These are phyloP conservation scores for Tapera naevia DNA, from an alignment of 2,797 vertebrate species.

Conservation along the genomic window DNA sequence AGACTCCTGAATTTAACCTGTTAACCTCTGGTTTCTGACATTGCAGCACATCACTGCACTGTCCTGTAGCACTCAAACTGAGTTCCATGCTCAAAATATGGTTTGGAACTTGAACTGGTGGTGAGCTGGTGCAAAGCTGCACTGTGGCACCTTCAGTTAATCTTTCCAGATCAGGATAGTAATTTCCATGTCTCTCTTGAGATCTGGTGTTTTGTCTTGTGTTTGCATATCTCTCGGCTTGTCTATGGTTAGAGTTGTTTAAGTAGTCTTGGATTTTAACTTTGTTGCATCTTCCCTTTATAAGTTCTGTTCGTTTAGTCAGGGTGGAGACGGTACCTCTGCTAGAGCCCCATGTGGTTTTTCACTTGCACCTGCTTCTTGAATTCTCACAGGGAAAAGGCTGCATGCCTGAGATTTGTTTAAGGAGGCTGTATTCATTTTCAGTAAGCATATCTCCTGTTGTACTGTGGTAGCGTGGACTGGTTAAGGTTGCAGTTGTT, in stretches of 20 bases:
- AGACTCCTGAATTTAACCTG: slow-evolving; percentile 29
- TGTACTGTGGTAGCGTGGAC: not conserved
- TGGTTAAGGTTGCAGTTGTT: not conserved
- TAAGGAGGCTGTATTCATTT: slow-evolving; percentile 1
- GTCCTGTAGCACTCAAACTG: slow-evolving; percentile 9
- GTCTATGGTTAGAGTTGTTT: slow-evolving; percentile 57
- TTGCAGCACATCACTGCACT: not conserved
- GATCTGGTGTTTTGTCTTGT: slow-evolving; percentile 59
- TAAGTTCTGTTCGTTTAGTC: slow-evolving; percentile 43
- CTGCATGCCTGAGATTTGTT: not conserved
- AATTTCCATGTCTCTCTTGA: slow-evolving; percentile 64
- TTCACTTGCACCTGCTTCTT: not conserved
- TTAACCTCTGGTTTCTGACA: slow-evolving; percentile 28
- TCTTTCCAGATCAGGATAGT: slow-evolving; percentile 61
- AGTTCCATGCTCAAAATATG: slow-evolving; percentile 29
- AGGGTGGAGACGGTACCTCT: slow-evolving; percentile 9
- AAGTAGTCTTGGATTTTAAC: slow-evolving; percentile 55
- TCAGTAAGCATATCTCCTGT: not conserved
- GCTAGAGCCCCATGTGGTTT: not conserved
- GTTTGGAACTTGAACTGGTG: slow-evolving; percentile 57
- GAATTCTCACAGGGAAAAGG: not conserved
- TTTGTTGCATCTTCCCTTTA: slow-evolving; percentile 51
- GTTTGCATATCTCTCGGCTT: slow-evolving; percentile 55
- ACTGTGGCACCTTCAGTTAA: slow-evolving; percentile 61
- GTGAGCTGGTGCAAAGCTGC: slow-evolving; percentile 54